A percentile compares a stretch with the other conserved stretches of the same genome.
phyloP scores from a whole-genome alignment of 1,140 invertebrate species.

The Diachasmimorpha longicaudata region DNA sequence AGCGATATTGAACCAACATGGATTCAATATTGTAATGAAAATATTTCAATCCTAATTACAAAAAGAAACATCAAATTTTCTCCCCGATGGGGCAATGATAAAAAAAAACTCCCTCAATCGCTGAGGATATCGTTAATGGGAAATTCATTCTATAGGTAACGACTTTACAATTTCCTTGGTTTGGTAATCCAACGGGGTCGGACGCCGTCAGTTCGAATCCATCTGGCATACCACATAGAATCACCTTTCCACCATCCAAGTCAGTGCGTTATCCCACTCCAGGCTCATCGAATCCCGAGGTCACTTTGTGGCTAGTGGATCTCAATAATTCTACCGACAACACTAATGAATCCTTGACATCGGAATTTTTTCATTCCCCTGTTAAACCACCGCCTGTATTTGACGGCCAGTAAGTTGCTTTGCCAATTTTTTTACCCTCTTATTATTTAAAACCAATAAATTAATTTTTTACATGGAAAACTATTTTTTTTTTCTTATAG shows the following conservation, averaged over 20 bases:
- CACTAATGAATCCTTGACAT: constrained; percentile 16
- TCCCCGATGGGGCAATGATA: no score
- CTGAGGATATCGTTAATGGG: background rate
- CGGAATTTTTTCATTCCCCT: constrained; percentile 63
- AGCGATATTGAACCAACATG: no score
- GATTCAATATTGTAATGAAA: no score
- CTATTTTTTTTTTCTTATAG: no score
- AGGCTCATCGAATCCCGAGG: constrained; percentile 83
- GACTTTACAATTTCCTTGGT: constrained; percentile 73
- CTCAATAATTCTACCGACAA: constrained; percentile 67
- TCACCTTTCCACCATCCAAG: constrained; percentile 74
- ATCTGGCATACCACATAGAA: constrained; percentile 45
- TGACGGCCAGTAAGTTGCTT: constrained; percentile 75
- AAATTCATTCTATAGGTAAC: constrained; percentile 35
- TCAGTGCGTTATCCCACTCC: constrained; percentile 82
- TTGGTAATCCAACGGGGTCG: constrained; percentile 63
- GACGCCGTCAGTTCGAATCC: constrained; percentile 38
- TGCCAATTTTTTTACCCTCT: no score
- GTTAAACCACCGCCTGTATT: constrained; percentile 74
- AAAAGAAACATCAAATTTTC: no score
- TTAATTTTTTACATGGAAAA: no score
- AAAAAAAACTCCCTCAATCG: no score
- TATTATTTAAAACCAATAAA: no score
- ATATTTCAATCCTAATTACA: no score
- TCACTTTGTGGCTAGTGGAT: constrained; percentile 80